These are phyloP conservation scores for Hemiscyllium ocellatum DNA, from an alignment of 2,113 vertebrate species.

Conservation along the genomic window DNA sequence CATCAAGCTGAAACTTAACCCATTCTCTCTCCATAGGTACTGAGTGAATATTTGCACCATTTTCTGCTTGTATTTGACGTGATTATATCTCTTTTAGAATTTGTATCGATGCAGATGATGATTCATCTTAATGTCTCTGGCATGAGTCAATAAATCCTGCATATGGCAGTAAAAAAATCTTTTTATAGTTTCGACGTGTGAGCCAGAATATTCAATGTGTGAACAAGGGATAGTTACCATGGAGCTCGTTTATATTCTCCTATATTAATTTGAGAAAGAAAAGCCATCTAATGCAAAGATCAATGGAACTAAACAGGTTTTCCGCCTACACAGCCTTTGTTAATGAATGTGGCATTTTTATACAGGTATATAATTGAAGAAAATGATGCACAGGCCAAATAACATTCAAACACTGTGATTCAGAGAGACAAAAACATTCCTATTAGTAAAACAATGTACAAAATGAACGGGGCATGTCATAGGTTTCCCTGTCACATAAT, in stretches of 20 bases:
- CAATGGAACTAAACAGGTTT: not conserved
- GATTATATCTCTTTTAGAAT: not conserved
- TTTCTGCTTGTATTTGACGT: not conserved
- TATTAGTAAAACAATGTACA: not conserved
- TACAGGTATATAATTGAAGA: not conserved
- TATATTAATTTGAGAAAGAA: not conserved
- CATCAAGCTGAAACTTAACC: not conserved
- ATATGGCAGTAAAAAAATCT: not conserved
- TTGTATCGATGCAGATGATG: not conserved
- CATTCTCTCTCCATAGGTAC: not conserved
- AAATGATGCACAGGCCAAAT: not conserved
- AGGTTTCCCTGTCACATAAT: not conserved
- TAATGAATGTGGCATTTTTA: not conserved
- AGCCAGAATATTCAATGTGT: conserved; percentile 25
- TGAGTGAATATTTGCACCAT: not conserved
- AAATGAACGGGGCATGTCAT: not conserved
- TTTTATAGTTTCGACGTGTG: not conserved
- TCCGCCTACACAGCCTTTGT: not conserved
- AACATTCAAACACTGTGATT: not conserved
- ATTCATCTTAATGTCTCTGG: not conserved
- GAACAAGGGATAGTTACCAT: conserved; percentile 25
- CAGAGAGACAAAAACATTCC: not conserved
- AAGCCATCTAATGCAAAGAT: not conserved
- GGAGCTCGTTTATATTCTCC: not conserved
- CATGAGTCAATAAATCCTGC: conserved; percentile 26